Conservation (phyloP, 2,888 invertebrate genomes). For the Tethea ocularis region DNA sequence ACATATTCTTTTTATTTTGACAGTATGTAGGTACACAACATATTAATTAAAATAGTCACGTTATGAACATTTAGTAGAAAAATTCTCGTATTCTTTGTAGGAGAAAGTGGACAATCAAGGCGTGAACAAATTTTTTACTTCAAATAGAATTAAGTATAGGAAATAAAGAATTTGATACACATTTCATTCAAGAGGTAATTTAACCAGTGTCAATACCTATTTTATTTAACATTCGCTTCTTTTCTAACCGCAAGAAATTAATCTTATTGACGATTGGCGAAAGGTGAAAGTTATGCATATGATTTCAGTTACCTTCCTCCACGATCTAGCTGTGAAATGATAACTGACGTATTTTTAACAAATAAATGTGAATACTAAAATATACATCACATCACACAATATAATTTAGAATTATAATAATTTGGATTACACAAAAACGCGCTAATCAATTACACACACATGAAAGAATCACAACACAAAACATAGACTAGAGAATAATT, state of each 20-base stretch:
- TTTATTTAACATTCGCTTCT: no score
- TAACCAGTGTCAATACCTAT: no score
- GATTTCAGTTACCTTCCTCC: background rate
- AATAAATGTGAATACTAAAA: background rate
- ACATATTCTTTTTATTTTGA: no score
- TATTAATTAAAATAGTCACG: background rate
- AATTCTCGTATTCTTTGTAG: background rate
- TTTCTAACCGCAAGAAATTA: no score
- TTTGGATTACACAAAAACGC: background rate
- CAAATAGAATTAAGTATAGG: background rate
- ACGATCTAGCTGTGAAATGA: background rate
- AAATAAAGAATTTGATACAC: background rate
- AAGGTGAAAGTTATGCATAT: slow-evolving; percentile 56
- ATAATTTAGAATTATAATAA: background rate
- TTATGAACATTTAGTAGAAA: background rate
- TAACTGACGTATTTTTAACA: background rate
- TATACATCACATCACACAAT: background rate
- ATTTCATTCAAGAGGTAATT: background rate
- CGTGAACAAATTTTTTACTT: slow-evolving; percentile 2
- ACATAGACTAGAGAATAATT: no score
- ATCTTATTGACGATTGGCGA: slow-evolving; percentile 17
- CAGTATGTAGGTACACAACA: no score
- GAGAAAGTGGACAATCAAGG: slow-evolving; percentile 5
- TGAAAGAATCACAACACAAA: background rate
- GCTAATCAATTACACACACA: background rate